Evolutionary conservation across 2,113 vertebrate species (phyloP), one percentile per base, ranked within the genome.

Genomic region (Myrmophylax atrothorax): DNA sequence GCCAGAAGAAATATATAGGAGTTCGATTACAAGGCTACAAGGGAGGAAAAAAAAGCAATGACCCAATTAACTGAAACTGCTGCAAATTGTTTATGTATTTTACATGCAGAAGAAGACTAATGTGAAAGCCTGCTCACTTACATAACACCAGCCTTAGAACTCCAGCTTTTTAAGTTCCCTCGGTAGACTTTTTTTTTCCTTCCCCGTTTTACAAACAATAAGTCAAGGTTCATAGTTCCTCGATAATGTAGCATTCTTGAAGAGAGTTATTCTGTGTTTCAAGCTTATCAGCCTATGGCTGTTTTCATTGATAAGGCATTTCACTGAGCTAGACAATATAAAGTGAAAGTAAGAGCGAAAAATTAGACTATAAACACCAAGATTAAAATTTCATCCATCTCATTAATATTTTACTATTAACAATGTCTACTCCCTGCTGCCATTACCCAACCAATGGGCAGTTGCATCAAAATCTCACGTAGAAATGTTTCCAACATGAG

Each of bases 371-470:
- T 50, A 80, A 95, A 47, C 5, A 17, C 35, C 33, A 29, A 83
- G 63, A 88, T 90, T 62, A 95, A 91, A 90, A 35, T 86, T 90
- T 69, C 52, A 73, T 90, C 84, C 8, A n/a, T 63, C 75, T 91
- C 76, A 80, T 93, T 70, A 93, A 94, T 95, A 55, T 94, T 97
- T 89, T 70, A 90, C 44, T 38, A 40, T 29, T 58, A 46, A 58
- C 9, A 17, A 9, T 38, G 23, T 37, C 28, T 49, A 4, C n/a
- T 89, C 59, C 66, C 53, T 58, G 58, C 81, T 91, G 75, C 60
- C 47, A 33, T 72, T 56, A 60, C 49, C 22, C 35, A 77, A n/a
- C 29, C 49, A n/a, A 22, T 8, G 62, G 47, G 52, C 80, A 81
- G 49, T 75, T 87, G 37, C 44, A 55, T 83, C 66, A 75, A 33